Evolutionary conservation across 2,888 invertebrate genomes (phyloP).

Genomic region (Eledona agricola): DNA sequence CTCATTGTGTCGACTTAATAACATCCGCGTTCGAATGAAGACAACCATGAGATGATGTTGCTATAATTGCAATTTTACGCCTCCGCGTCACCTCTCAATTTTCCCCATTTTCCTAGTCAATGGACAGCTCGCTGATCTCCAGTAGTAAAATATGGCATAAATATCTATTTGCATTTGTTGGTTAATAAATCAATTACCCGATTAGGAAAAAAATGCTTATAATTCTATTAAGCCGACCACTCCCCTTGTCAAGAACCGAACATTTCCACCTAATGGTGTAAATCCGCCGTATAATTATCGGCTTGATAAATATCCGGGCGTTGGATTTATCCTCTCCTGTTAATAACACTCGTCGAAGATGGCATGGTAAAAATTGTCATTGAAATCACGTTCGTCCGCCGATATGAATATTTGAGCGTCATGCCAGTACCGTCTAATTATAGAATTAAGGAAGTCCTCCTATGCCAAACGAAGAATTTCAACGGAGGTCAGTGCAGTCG

Average conservation of each 20-base stretch:
- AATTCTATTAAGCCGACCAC: conserved; percentile 47
- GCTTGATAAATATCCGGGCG: conserved; percentile 38
- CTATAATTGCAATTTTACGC: conserved; percentile 39
- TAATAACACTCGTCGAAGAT: conserved; percentile 17
- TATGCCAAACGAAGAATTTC: conserved; percentile 24
- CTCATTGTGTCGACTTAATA: conserved; percentile 29
- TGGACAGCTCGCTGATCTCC: too few species aligned
- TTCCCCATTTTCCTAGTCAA: too few species aligned
- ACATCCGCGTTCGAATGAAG: conserved; percentile 41
- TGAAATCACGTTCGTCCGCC: conserved; percentile 12
- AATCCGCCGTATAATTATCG: conserved; percentile 40
- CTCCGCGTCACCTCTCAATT: too few species aligned
- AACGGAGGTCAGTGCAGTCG: conserved; percentile 29
- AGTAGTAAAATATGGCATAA: conserved; percentile 34
- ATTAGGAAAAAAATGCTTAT: conserved; percentile 38
- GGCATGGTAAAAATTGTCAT: conserved; percentile 12
- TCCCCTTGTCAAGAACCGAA: conserved; percentile 41
- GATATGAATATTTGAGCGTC: conserved; percentile 31
- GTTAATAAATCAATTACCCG: conserved; percentile 44
- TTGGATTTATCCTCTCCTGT: conserved; percentile 34
- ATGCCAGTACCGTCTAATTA: conserved; percentile 25
- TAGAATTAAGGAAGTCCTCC: conserved; percentile 34
- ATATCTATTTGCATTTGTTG: conserved; percentile 40
- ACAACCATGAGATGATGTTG: conserved; percentile 39
- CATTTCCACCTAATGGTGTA: conserved; percentile 42